Evolutionary conservation across 2,888 invertebrate species (phyloP).

Genomic region (Agelastica alni): DNA sequence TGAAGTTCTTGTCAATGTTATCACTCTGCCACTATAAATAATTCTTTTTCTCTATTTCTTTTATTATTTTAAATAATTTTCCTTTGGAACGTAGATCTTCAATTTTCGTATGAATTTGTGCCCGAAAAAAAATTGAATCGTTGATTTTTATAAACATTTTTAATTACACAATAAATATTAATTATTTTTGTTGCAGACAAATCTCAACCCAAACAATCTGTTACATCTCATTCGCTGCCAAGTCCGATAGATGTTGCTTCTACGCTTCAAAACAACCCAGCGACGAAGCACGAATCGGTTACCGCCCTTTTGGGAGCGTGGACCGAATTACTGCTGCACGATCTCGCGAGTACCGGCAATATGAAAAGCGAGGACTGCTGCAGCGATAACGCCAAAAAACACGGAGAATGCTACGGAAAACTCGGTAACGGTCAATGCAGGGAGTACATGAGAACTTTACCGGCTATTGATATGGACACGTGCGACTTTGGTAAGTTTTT

Average conservation of each 20-base stretch:
- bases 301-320: slow-evolving; percentile 79
- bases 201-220: slow-evolving; percentile 59
- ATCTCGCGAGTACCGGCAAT: slow-evolving; percentile 71
- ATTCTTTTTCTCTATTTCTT: too few relatives aligned
- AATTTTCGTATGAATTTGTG: too few relatives aligned
- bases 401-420: slow-evolving; percentile 63
- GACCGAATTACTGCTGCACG: slow-evolving; percentile 76
- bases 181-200: slow-evolving; percentile 51
- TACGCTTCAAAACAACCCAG: slow-evolving; percentile 62
- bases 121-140: background rate
- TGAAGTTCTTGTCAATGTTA: too few relatives aligned
- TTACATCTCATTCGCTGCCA: slow-evolving; percentile 65
- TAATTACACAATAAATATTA: background rate
- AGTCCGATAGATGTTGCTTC: slow-evolving; percentile 64
- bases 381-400: slow-evolving; percentile 50
- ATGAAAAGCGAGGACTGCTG: slow-evolving; percentile 60
- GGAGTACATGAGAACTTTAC: slow-evolving; percentile 73
- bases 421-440: slow-evolving; percentile 59
- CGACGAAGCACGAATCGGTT: slow-evolving; percentile 71
- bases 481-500: slow-evolving; percentile 66
- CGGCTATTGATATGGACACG: slow-evolving; percentile 64
- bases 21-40: too few relatives aligned
- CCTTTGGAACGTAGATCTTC: too few relatives aligned
- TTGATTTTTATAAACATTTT: background rate
- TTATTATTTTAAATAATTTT: too few relatives aligned